Conservation (phyloP, 1,140 invertebrate genomes). For the Rhyacophila brunnea region DNA sequence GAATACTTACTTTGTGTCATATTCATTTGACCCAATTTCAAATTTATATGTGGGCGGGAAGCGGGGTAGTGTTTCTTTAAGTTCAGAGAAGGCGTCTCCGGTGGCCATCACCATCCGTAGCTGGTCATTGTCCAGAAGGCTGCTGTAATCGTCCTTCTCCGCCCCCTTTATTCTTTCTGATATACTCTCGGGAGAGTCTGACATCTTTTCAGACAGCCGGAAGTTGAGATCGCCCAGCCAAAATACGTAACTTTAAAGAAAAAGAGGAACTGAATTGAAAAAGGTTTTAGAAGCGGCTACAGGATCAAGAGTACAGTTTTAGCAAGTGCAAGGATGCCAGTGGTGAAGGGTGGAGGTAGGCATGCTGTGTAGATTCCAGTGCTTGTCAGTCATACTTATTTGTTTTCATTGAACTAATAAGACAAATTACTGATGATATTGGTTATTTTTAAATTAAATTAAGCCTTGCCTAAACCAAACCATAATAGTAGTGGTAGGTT, state of each 20-base stretch:
- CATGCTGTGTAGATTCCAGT: too few relatives aligned
- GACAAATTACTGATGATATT: too few relatives aligned
- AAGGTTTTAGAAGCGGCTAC: too few relatives aligned
- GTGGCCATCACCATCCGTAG: constrained; percentile 64
- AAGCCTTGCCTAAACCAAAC: too few relatives aligned
- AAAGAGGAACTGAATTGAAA: too few relatives aligned
- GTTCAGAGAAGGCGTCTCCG: constrained; percentile 77
- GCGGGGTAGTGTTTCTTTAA: constrained; percentile 68
- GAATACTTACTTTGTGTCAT: constrained; percentile 72
- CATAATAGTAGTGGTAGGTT: too few relatives aligned
- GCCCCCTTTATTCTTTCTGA: constrained; percentile 60
- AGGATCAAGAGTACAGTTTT: too few relatives aligned
- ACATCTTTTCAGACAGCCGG: constrained; percentile 66
- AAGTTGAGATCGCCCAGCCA: constrained; percentile 96
- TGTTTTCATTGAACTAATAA: too few relatives aligned
- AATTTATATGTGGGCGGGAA: constrained; percentile 93
- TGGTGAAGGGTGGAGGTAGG: too few relatives aligned
- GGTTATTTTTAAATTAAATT: too few relatives aligned
- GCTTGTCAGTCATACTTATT: too few relatives aligned
- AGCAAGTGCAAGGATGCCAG: too few relatives aligned
- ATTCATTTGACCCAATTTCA: constrained; percentile 67
- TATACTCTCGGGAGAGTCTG: constrained; percentile 64
- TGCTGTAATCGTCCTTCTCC: constrained; percentile 62
- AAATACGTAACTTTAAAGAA: constrained; percentile 78
- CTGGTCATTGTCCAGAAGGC: constrained; percentile 73